Evolutionary conservation across 53 echinoderm and acorn worm genomes (phyloP).

Genomic region (Echinarachnius parma): DNA sequence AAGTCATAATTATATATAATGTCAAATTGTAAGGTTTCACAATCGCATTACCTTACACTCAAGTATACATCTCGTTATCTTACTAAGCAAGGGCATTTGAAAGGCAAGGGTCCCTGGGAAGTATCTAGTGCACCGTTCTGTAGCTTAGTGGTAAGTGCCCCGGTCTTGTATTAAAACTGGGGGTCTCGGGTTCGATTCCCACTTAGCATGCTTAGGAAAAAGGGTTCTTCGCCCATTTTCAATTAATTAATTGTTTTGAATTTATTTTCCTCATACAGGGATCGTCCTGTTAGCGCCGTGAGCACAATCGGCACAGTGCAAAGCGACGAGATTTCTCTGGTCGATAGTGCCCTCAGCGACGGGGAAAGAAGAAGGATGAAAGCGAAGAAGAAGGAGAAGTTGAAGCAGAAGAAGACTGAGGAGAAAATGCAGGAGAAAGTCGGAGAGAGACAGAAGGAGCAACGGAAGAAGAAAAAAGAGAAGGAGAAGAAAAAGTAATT

Average conservation of each 20-base stretch:
- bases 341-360: conserved; percentile 58
- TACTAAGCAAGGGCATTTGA: too few species aligned
- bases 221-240: neutral
- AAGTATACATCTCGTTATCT: too few species aligned
- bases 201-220: neutral
- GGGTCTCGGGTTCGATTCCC: too few species aligned
- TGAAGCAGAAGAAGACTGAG: conserved; percentile 51
- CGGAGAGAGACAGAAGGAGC: conserved; percentile 38
- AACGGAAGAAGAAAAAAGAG: conserved; percentile 54
- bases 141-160: too few species aligned
- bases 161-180: too few species aligned
- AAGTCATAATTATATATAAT: too few species aligned
- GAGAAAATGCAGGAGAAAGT: conserved; percentile 52
- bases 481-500: conserved; percentile 65
- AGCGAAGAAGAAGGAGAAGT: conserved; percentile 53
- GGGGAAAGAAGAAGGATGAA: conserved; percentile 47
- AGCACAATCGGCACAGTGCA: conserved; percentile 51
- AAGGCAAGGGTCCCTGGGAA: too few species aligned
- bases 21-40: too few species aligned
- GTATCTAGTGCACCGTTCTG: too few species aligned
- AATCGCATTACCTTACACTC: too few species aligned
- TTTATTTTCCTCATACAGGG: conserved; percentile 18
- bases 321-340: conserved; percentile 70
- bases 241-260: neutral
- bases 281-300: conserved; percentile 54